Evolutionary conservation across 2,888 invertebrate genomes (phyloP).

Genomic region (Watsonalla binaria): DNA sequence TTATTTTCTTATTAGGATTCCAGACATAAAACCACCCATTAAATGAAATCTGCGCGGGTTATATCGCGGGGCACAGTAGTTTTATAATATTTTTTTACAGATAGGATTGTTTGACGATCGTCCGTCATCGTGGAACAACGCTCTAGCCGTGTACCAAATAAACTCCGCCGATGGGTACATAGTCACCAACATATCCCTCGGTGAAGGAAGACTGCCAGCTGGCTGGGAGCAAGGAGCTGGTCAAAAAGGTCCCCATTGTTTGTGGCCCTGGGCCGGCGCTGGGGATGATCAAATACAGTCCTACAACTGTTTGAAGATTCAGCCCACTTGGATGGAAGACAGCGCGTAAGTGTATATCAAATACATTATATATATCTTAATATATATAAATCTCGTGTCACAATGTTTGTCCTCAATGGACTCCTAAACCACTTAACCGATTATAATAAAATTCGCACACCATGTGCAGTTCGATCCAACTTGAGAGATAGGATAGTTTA

Average conservation of each 20-base stretch:
- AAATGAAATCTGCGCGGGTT: too few relatives aligned
- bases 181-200: slow-evolving; percentile 74
- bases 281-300: slow-evolving; percentile 79
- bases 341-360: slow-evolving; percentile 46
- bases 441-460: too few relatives aligned
- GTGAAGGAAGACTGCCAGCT: slow-evolving; percentile 75
- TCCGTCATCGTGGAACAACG: slow-evolving; percentile 60
- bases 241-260: slow-evolving; percentile 70
- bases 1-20: too few relatives aligned
- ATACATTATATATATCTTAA: too few relatives aligned
- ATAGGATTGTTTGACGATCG: slow-evolving; percentile 59
- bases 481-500: too few relatives aligned
- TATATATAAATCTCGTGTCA: too few relatives aligned
- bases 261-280: slow-evolving; percentile 85
- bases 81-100: slow-evolving; percentile 34
- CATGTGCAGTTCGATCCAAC: too few relatives aligned
- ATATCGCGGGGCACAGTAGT: too few relatives aligned
- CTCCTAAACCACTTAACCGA: too few relatives aligned
- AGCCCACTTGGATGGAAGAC: slow-evolving; percentile 92
- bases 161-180: slow-evolving; percentile 62
- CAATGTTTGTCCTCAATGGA: too few relatives aligned
- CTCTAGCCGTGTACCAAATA: slow-evolving; percentile 49
- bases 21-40: too few relatives aligned
- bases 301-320: slow-evolving; percentile 86
- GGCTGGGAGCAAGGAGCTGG: slow-evolving; percentile 76